These are phyloP conservation scores for Plotosus lineatus DNA, from an alignment of 2,113 vertebrate genomes.

Conservation along the genomic window DNA sequence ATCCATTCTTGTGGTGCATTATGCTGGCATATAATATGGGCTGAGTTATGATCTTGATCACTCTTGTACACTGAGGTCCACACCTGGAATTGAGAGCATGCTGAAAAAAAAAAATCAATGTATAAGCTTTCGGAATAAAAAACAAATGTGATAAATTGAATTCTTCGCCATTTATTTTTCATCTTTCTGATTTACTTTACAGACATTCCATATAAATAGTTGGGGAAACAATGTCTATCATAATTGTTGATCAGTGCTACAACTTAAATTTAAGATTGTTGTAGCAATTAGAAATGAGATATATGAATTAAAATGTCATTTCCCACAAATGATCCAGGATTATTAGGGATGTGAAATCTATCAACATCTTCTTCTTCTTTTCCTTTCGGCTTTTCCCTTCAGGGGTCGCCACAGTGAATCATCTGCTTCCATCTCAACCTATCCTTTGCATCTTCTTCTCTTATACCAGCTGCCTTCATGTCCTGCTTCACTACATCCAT, in stretches of 20 bases:
- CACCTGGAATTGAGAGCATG: neutral
- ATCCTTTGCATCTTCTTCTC: no score
- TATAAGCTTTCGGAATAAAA: neutral
- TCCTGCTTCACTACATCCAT: no score
- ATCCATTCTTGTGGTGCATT: fast-evolving
- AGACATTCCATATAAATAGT: neutral
- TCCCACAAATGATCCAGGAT: no score
- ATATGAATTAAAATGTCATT: neutral
- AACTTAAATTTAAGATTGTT: neutral
- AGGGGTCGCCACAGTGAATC: no score
- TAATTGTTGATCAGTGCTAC: conserved; percentile 1
- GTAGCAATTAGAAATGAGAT: neutral
- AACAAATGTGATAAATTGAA: neutral
- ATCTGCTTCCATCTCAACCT: no score
- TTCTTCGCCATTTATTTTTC: neutral
- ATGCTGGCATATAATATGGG: conserved; percentile 35
- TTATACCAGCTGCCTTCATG: no score
- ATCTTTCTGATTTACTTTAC: neutral
- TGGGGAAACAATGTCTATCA: neutral
- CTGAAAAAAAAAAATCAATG: neutral
- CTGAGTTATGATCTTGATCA: neutral
- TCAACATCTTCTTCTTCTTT: neutral
- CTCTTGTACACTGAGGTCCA: neutral
- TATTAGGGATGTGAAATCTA: neutral
- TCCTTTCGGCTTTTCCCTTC: no score